phyloP scores from a whole-genome alignment of 2,797 vertebrate species.

The Knipowitschia caucasica region DNA sequence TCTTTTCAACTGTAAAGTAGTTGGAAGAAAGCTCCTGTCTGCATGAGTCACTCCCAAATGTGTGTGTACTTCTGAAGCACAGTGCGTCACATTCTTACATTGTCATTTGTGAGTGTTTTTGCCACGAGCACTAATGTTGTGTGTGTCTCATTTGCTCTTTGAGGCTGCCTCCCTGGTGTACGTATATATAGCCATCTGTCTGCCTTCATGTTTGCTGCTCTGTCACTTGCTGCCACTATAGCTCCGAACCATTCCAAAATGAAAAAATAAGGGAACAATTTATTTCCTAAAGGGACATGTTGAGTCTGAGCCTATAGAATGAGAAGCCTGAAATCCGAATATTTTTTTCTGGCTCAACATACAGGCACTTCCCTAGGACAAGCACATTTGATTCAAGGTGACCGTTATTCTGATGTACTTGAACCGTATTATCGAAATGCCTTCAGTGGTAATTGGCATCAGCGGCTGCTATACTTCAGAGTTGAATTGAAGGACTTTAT shows the following conservation, averaged over 20 bases:
- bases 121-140: slow-evolving; percentile 33
- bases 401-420: too few relatives aligned
- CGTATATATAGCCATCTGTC: slow-evolving; percentile 29
- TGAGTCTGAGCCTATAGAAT: neutral
- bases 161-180: slow-evolving; percentile 26
- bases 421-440: too few relatives aligned
- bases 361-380: too few relatives aligned
- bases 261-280: slow-evolving; percentile 43
- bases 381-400: too few relatives aligned
- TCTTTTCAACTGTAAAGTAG: slow-evolving; percentile 29
- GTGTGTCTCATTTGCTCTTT: slow-evolving; percentile 46
- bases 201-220: slow-evolving; percentile 18
- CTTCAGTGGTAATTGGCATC: too few relatives aligned
- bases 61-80: slow-evolving; percentile 43
- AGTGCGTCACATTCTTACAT: slow-evolving; percentile 51
- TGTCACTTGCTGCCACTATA: slow-evolving; percentile 31
- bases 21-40: slow-evolving; percentile 28
- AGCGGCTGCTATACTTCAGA: too few relatives aligned
- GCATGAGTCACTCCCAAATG: slow-evolving; percentile 41
- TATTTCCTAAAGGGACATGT: slow-evolving; percentile 28
- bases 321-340: neutral
- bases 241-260: slow-evolving; percentile 26
- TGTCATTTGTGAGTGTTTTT: slow-evolving; percentile 43
- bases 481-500: too few relatives aligned
- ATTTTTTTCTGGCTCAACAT: too few relatives aligned